phyloP scores from a whole-genome alignment of 2,113 vertebrate species.

The Gallinago jamesoni region DNA sequence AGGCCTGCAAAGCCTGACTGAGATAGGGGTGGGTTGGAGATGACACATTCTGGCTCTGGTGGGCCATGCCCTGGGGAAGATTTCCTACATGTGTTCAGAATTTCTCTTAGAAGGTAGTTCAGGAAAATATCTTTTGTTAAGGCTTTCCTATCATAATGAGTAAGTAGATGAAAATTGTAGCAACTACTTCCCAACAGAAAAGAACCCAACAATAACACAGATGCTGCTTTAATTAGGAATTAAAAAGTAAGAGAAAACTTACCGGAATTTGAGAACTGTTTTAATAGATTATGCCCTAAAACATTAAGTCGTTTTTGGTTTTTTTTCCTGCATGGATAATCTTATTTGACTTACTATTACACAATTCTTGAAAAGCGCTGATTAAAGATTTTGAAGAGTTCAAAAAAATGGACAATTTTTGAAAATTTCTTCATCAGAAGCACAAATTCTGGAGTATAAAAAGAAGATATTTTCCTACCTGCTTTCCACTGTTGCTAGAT shows the following conservation, averaged over 20 bases:
- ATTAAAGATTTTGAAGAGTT: not conserved
- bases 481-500: conserved; percentile 79
- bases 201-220: not conserved
- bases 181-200: not conserved
- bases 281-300: not conserved
- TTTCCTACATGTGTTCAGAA: not conserved
- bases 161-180: not conserved
- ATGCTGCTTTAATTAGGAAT: not conserved
- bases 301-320: not conserved
- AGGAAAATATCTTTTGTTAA: not conserved
- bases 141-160: not conserved
- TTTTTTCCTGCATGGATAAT: not conserved
- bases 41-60: not conserved
- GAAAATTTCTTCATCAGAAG: not conserved
- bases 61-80: not conserved
- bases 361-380: fast-evolving
- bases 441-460: not conserved
- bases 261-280: not conserved
- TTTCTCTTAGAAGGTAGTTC: not conserved
- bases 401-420: not conserved
- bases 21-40: not conserved
- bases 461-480: conserved; percentile 74
- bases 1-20: not conserved
- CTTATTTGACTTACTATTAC: not conserved
- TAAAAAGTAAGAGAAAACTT: not conserved